phyloP scores from a whole-genome alignment of 2,888 invertebrate genomes.

The Gandaritis pyraliata region DNA sequence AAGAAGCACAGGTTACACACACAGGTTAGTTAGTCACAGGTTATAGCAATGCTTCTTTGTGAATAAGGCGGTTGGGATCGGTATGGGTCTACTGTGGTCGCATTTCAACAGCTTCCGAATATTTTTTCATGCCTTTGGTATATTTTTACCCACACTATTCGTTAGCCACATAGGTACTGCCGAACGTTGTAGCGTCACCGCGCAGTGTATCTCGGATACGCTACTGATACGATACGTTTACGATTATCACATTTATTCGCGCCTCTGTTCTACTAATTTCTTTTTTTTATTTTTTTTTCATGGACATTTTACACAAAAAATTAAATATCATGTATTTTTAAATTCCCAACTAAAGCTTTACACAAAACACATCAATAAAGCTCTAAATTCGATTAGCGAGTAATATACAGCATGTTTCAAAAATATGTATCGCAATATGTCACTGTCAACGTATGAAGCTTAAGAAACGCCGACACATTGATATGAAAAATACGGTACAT shows the following conservation, averaged over 20 bases:
- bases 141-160: neutral
- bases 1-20: too few species aligned
- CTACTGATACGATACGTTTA: too few species aligned
- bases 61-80: neutral
- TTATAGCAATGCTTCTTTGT: neutral
- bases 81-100: neutral
- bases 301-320: too few species aligned
- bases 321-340: too few species aligned
- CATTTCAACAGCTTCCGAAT: neutral
- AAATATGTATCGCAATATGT: slow-evolving; percentile 59
- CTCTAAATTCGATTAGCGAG: slow-evolving; percentile 66
- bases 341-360: slow-evolving; percentile 7
- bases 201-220: too few species aligned
- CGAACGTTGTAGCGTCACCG: too few species aligned
- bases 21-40: too few species aligned
- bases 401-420: slow-evolving; percentile 54
- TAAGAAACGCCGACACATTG: slow-evolving; percentile 58
- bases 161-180: too few species aligned
- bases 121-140: neutral
- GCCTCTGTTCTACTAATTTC: too few species aligned
- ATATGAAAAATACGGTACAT: slow-evolving; percentile 60
- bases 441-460: slow-evolving; percentile 55
- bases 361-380: slow-evolving; percentile 44
- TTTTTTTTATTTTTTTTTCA: too few species aligned
- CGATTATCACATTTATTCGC: too few species aligned